These are phyloP conservation scores for Eledona agricola DNA, from an alignment of 2,888 invertebrate species.

Conservation along the genomic window DNA sequence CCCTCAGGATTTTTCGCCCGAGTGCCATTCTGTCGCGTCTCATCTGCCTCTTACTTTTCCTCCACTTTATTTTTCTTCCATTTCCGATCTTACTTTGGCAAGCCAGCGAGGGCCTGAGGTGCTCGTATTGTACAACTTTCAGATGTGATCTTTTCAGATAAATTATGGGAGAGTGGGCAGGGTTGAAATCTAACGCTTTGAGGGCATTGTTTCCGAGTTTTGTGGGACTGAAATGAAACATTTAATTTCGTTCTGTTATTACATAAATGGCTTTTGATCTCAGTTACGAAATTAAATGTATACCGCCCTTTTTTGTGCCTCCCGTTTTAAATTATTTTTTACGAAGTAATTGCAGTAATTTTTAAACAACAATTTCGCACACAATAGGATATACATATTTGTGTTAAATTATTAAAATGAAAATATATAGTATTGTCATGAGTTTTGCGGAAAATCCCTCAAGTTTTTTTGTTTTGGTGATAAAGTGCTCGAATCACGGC, in stretches of 20 bases:
- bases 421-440: too few species aligned
- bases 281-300: too few species aligned
- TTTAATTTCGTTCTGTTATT: too few species aligned
- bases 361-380: too few species aligned
- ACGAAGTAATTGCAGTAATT: too few species aligned
- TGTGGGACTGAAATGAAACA: constrained; percentile 3
- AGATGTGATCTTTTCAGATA: constrained; percentile 31
- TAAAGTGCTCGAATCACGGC: constrained; percentile 8
- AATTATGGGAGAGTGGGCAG: constrained; percentile 27
- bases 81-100: constrained; percentile 29
- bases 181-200: constrained; percentile 24
- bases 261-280: too few species aligned
- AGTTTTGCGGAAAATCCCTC: neutral
- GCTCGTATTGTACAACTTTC: constrained; percentile 33
- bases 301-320: too few species aligned
- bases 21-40: constrained; percentile 35
- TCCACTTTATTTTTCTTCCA: constrained; percentile 25
- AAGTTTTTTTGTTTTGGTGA: constrained; percentile 3
- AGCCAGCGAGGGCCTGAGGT: constrained; percentile 23
- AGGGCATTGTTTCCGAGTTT: constrained; percentile 19
- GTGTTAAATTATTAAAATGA: too few species aligned
- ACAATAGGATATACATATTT: too few species aligned
- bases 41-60: constrained; percentile 30
- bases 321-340: too few species aligned
- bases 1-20: constrained; percentile 35